phyloP scores from a whole-genome alignment of 2,888 invertebrate species.

The Cyclophora albipunctata region DNA sequence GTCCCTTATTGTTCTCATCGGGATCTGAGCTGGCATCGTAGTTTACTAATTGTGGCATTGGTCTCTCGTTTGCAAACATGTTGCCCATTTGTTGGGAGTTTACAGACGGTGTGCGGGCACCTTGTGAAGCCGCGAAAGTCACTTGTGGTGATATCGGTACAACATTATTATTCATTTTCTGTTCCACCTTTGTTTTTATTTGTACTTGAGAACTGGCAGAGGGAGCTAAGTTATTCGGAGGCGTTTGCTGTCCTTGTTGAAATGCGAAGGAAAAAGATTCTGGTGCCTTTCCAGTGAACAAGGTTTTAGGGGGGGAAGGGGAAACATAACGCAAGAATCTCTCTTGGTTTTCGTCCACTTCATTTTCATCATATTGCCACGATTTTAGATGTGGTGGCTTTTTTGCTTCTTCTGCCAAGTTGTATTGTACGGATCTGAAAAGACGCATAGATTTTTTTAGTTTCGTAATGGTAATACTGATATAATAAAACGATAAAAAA shows the following conservation, averaged over 20 bases:
- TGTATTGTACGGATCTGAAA: slow-evolving; percentile 61
- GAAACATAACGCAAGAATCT: slow-evolving; percentile 28
- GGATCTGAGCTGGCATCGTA: slow-evolving; percentile 56
- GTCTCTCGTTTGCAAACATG: slow-evolving; percentile 49
- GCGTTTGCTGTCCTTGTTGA: slow-evolving; percentile 34
- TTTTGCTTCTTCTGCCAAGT: slow-evolving; percentile 66
- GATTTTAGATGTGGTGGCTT: slow-evolving; percentile 51
- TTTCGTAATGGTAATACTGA: background rate
- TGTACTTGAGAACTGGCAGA: slow-evolving; percentile 47
- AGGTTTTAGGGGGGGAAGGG: slow-evolving; percentile 36
- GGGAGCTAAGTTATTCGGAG: slow-evolving; percentile 46
- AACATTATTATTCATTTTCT: slow-evolving; percentile 44
- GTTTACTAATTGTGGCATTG: slow-evolving; percentile 60
- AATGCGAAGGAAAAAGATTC: slow-evolving; percentile 66
- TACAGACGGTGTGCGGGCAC: slow-evolving; percentile 56
- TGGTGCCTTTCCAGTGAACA: slow-evolving; percentile 64
- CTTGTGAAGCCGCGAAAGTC: slow-evolving; percentile 67
- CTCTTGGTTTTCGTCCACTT: slow-evolving; percentile 28
- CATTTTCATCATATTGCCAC: slow-evolving; percentile 50
- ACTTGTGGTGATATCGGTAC: slow-evolving; percentile 61
- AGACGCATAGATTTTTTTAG: background rate
- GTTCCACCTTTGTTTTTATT: slow-evolving; percentile 47
- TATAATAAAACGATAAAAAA: slow-evolving; percentile 1
- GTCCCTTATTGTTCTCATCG: slow-evolving; percentile 53
- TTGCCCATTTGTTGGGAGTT: slow-evolving; percentile 44